phyloP scores from a whole-genome alignment of 2,113 vertebrate genomes.

The Corythaeola cristata region DNA sequence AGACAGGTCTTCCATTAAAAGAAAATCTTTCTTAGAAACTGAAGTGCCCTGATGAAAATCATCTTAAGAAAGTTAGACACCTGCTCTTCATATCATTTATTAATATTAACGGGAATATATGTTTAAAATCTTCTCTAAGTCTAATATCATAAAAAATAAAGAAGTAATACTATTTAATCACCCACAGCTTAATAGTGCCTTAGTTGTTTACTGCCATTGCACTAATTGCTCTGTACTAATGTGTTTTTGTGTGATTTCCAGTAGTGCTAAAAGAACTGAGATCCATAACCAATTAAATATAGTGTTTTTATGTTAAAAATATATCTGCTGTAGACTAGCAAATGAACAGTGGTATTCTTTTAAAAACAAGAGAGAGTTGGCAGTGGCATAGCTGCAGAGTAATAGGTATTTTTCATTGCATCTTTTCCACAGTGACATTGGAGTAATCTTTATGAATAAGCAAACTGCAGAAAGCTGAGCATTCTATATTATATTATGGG shows the following conservation, averaged over 20 bases:
- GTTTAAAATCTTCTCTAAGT: constrained; percentile 74
- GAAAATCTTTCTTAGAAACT: constrained; percentile 30
- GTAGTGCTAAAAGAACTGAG: constrained; percentile 84
- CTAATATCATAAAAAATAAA: constrained; percentile 81
- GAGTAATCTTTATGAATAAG: constrained; percentile 74
- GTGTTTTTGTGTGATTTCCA: constrained; percentile 86
- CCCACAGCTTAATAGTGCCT: constrained; percentile 84
- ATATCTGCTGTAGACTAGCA: constrained; percentile 74
- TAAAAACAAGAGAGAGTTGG: constrained; percentile 63
- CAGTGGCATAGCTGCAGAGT: constrained; percentile 57
- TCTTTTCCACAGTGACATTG: constrained; percentile 70
- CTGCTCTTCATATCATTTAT: constrained; percentile 70
- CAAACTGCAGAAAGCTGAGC: constrained; percentile 67
- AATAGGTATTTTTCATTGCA: constrained; percentile 70
- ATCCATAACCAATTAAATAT: constrained; percentile 86
- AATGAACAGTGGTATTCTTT: constrained; percentile 71
- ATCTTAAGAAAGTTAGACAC: constrained; percentile 68
- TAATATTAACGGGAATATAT: constrained; percentile 64
- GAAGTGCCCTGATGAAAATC: constrained; percentile 41
- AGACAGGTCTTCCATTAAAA: constrained; percentile 10
- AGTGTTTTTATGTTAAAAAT: constrained; percentile 85
- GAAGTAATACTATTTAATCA: constrained; percentile 85
- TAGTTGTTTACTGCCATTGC: constrained; percentile 81
- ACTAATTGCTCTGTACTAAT: constrained; percentile 85
- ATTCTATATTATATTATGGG: constrained; percentile 18